Evolutionary conservation across 30 jellyfish, hydroid and myxozoan species (phyloP).

Genomic region (Chrysaora quinquecirrha): DNA sequence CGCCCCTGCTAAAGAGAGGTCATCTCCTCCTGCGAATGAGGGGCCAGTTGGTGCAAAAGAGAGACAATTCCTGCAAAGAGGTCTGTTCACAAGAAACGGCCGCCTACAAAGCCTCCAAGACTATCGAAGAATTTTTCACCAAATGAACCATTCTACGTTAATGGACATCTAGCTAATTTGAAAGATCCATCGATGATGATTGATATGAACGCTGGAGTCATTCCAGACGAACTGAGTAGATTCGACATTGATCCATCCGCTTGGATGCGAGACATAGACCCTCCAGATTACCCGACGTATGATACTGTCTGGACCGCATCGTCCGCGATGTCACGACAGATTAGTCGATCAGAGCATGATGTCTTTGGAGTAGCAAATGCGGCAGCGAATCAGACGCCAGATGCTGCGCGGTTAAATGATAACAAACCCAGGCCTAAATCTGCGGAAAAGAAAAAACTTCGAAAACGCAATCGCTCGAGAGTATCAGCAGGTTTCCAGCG

Average conservation of each 20-base stretch:
- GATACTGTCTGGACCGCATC: constrained; percentile 2
- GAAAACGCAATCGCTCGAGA: constrained; percentile 63
- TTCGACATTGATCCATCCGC: constrained; percentile 50
- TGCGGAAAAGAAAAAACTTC: constrained; percentile 25
- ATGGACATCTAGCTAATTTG: no score
- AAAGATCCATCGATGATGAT: no score
- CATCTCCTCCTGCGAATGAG: no score
- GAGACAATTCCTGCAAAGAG: not conserved
- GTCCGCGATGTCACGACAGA: not conserved
- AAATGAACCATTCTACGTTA: no score
- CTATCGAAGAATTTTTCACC: not conserved
- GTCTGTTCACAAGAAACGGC: not conserved
- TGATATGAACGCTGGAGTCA: no score
- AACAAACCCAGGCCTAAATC: constrained; percentile 11
- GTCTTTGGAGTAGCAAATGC: not conserved
- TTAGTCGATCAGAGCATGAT: constrained; percentile 4
- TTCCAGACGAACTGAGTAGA: no score
- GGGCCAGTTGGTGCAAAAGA: no score
- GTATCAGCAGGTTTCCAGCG: constrained; percentile 10
- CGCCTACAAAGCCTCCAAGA: constrained; percentile 52
- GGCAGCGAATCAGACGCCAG: not conserved
- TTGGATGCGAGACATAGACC: constrained; percentile 2
- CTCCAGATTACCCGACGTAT: not conserved
- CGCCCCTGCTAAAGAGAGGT: no score
- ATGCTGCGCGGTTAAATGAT: not conserved